A percentile compares a stretch with the other conserved stretches of the same genome.
Conservation (phyloP, 2,888 invertebrate genomes). For the Plutella xylostella region DNA sequence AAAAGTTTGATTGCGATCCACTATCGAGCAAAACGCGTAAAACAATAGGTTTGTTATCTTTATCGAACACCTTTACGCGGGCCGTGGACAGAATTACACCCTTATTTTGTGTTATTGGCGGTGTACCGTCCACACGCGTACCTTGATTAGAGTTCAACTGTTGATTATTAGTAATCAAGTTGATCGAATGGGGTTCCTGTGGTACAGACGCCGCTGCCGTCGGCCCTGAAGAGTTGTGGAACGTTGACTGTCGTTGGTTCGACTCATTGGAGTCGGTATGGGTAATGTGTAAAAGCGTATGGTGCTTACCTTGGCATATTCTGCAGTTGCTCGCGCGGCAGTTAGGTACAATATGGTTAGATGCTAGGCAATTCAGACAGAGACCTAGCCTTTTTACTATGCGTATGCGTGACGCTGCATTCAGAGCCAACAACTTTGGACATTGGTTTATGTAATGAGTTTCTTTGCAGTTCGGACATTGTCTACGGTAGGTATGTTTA, state of each 20-base stretch:
- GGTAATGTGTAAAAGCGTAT: constrained; percentile 8
- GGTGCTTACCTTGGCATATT: constrained; percentile 12
- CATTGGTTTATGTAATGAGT: constrained; percentile 5
- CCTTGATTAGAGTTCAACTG: background rate
- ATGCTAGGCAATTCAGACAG: constrained; percentile 10
- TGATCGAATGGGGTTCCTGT: background rate
- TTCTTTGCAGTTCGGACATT: constrained; percentile 2
- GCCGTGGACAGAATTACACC: constrained; percentile 7
- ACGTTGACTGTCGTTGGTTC: background rate
- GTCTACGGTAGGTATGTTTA: background rate
- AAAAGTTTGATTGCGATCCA: background rate
- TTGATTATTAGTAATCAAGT: background rate
- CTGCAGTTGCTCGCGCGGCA: constrained; percentile 9
- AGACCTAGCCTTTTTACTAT: background rate
- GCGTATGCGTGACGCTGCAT: background rate
- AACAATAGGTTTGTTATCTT: constrained; percentile 5
- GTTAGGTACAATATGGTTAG: constrained; percentile 7
- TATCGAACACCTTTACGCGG: constrained; percentile 6
- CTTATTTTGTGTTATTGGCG: background rate
- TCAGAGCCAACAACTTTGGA: constrained; percentile 2
- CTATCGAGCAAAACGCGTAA: constrained; percentile 5
- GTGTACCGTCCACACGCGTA: background rate
- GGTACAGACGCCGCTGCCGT: background rate
- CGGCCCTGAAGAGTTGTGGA: background rate
- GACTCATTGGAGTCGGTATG: background rate